These are phyloP conservation scores for Temnothorax longispinosus DNA, from an alignment of 1,140 invertebrate genomes.

Conservation along the genomic window DNA sequence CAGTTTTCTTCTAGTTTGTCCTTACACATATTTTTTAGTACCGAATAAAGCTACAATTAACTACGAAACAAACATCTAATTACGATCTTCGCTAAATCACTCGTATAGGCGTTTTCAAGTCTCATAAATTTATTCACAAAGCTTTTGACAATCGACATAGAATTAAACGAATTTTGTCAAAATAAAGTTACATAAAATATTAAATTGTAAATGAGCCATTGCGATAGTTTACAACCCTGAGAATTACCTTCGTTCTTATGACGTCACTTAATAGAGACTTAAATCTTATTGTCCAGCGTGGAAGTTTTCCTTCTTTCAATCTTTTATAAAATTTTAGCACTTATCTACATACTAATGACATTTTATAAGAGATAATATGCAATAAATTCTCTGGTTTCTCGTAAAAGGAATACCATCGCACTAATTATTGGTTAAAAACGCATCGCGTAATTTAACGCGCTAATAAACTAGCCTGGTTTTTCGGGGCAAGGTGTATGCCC, in stretches of 20 bases:
- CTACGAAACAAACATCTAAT: neutral
- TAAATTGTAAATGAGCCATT: neutral
- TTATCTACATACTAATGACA: too few relatives aligned
- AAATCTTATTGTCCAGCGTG: neutral
- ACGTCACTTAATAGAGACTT: neutral
- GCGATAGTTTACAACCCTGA: neutral
- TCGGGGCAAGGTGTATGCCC: constrained; percentile 10
- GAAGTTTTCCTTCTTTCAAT: neutral
- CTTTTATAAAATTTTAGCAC: neutral
- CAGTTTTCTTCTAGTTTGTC: neutral
- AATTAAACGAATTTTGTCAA: neutral
- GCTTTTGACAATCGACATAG: neutral
- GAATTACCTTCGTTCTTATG: neutral
- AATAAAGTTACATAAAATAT: neutral
- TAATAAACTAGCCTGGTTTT: constrained; percentile 47
- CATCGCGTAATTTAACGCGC: constrained; percentile 38
- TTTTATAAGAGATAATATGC: neutral
- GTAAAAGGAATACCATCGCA: neutral
- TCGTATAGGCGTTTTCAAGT: neutral
- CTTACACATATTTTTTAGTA: neutral
- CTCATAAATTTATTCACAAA: neutral
- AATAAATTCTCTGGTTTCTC: neutral
- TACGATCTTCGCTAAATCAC: neutral
- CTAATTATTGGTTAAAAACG: constrained; percentile 27
- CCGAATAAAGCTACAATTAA: neutral